phyloP scores from a whole-genome alignment of 2,113 vertebrate genomes.

The Entomyzon cyanotis region DNA sequence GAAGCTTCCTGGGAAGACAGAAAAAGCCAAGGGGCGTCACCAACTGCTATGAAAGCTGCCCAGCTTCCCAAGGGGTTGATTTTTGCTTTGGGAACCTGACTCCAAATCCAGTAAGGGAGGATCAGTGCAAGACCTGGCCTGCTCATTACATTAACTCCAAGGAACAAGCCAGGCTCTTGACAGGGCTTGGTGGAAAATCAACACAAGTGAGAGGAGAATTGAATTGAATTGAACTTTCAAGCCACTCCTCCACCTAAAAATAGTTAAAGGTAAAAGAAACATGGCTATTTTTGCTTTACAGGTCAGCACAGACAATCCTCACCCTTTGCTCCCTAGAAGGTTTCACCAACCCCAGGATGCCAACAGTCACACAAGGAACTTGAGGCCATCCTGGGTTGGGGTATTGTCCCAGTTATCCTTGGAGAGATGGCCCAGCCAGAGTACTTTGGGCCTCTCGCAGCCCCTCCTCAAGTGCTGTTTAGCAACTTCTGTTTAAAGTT shows the following conservation, averaged over 20 bases:
- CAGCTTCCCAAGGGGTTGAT: neutral
- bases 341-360: neutral
- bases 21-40: neutral
- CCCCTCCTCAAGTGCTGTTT: neutral
- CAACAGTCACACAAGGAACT: neutral
- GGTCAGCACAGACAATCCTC: neutral
- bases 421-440: neutral
- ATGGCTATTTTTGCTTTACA: neutral
- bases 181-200: neutral
- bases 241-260: neutral
- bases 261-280: neutral
- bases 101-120: neutral
- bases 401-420: neutral
- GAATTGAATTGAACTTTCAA: neutral
- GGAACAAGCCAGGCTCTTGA: neutral
- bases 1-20: neutral
- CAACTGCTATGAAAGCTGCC: neutral
- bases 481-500: neutral
- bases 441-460: neutral
- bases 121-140: neutral
- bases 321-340: neutral
- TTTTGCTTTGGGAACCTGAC: neutral
- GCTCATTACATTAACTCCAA: neutral
- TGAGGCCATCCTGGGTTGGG: accelerated
- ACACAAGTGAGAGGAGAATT: neutral